Base-by-base conservation (phyloP, 2,888 invertebrate genomes). In the Mycogona germanica region DNA sequence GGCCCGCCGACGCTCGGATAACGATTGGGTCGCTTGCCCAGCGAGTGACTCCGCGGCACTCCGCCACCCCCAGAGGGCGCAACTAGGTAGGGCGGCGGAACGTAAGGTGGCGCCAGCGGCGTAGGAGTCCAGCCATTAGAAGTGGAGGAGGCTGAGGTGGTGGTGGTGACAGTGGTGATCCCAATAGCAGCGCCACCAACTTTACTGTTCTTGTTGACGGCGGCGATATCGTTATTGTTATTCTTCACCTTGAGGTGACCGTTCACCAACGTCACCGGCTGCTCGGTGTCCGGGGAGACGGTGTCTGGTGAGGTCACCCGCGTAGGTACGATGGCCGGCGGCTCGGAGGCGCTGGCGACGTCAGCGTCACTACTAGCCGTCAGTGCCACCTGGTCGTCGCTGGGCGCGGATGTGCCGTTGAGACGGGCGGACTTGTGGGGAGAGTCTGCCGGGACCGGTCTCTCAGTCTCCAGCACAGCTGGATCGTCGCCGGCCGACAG, bases 1-100 rank as follows among this genome's bases (percentile, higher is more conserved):
- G 56, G 56, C n/a, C n/a, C n/a, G n/a, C n/a, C n/a, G n/a, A n/a
- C n/a, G 37, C 53, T 56, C 17, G 56, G 53, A 42, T 48, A 56
- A 3, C 53, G 23, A 17, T 32, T 17, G 12, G 46, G 54, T 17
- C 51, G 19, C 19, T 40, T 48, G 30, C 53, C 53, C n/a, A n/a
- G n/a, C 25, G 56, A 56, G n/a, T 47, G 52, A 30, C 53, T 49
- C 23, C 49, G 23, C 21, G 49, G 37, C 35, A 35, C n/a, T 19
- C 35, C 49, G 9, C 12, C 41, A 4, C 32, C 23, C 21, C 49
- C 49, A 14, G 32, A 37, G 21, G 49, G 37, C 25, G 35, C 49
- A 3, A 25, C 23, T 23, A 49, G 37, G 23, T 17, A 49, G 28
- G 25, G 30, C 38, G 21, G 26, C 17, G 51, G 51, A 40, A 51